Conservation (phyloP, 92 coral and sea anemone species). For the Epizoanthus rinbou region DNA sequence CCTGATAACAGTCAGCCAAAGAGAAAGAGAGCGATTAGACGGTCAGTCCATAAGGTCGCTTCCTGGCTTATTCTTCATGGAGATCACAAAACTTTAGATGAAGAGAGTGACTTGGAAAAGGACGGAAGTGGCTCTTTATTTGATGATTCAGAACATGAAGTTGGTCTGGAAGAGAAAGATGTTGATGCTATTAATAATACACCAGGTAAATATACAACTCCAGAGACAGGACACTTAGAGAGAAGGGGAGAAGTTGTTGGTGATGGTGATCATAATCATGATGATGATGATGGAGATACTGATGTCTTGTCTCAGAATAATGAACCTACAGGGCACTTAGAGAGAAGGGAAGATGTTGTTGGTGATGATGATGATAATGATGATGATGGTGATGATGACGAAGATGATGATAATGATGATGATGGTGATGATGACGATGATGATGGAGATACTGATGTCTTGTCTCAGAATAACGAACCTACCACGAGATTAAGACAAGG, state of each 20-base stretch:
- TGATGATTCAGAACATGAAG: no score
- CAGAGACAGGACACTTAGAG: neutral
- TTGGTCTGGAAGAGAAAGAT: no score
- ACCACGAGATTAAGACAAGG: neutral
- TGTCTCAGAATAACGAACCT: neutral
- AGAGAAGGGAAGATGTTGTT: neutral
- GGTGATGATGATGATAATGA: neutral
- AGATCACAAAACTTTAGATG: neutral
- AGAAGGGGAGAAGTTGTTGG: neutral
- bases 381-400: neutral
- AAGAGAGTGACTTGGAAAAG: neutral
- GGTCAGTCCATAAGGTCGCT: constrained; percentile 5
- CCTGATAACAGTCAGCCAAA: neutral
- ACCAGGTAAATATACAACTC: no score
- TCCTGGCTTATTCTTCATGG: constrained; percentile 14
- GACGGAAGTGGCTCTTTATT: no score
- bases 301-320: neutral
- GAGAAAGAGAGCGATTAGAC: constrained; percentile 3
- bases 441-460: neutral
- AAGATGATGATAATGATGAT: neutral
- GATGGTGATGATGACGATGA: neutral
- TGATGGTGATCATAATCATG: neutral
- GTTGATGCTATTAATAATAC: no score
- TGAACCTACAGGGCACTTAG: neutral
- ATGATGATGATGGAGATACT: neutral